Percentiles rank a stretch among this genome's conserved stretches.
Conservation (phyloP, 1,140 invertebrate genomes). For the Helicoverpa armigera region DNA sequence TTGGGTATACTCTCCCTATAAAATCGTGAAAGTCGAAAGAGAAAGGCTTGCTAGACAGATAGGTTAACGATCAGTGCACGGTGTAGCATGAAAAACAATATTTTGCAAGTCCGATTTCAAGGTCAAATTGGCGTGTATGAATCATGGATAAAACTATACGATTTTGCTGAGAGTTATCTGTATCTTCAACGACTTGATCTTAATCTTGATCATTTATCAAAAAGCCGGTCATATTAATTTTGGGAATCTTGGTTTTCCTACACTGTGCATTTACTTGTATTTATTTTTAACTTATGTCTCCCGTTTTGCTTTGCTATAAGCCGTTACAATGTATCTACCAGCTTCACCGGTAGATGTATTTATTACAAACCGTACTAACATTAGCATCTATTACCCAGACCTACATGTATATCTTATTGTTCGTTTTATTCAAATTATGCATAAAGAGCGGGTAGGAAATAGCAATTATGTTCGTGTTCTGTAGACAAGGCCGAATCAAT, state of each 20-base stretch:
- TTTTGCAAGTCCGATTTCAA: neutral
- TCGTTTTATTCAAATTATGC: slow-evolving; percentile 41
- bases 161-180: neutral
- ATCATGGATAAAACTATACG: neutral
- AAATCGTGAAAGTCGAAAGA: slow-evolving; percentile 4
- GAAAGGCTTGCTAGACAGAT: slow-evolving; percentile 9
- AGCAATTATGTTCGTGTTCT: slow-evolving; percentile 25
- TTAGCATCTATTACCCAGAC: too few relatives aligned
- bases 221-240: too few relatives aligned
- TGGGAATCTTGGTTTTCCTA: too few relatives aligned
- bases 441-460: slow-evolving; percentile 38
- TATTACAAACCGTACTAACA: too few relatives aligned
- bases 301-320: too few relatives aligned
- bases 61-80: slow-evolving; percentile 2
- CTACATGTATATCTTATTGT: slow-evolving; percentile 18
- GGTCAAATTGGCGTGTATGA: neutral
- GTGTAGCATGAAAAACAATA: neutral
- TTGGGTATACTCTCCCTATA: neutral
- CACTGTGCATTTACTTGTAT: too few relatives aligned
- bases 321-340: too few relatives aligned
- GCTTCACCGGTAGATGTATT: too few relatives aligned
- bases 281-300: too few relatives aligned
- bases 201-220: too few relatives aligned
- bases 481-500: slow-evolving; percentile 19
- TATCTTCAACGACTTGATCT: neutral